phyloP scores from a whole-genome alignment of 2,113 vertebrate genomes.

The Stomatorhinus ivindoensis region DNA sequence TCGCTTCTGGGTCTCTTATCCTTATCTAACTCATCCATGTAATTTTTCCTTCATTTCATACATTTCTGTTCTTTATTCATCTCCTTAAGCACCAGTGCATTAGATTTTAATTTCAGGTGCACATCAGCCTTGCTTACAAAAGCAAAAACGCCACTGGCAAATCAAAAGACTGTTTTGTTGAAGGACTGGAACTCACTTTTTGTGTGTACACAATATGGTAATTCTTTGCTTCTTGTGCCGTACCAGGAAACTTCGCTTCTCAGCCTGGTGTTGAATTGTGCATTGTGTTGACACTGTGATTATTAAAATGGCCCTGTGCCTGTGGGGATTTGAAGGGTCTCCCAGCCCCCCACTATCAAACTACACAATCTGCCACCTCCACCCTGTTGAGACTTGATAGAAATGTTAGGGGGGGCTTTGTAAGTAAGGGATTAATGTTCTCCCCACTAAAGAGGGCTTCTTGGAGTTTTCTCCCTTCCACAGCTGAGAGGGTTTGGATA shows the following conservation, averaged over 20 bases:
- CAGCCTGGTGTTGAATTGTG: not conserved
- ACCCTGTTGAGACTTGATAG: constrained; percentile 5
- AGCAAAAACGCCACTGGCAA: not conserved
- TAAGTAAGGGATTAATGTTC: constrained; percentile 19
- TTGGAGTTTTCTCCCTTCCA: not conserved
- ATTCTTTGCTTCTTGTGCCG: not conserved
- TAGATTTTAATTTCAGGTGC: not conserved
- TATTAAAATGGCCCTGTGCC: not conserved
- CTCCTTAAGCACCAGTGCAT: not conserved
- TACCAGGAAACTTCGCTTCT: not conserved
- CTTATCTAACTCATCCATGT: constrained; percentile 17
- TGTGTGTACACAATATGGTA: not conserved
- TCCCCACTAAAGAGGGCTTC: not conserved
- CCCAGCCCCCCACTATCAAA: not conserved
- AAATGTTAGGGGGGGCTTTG: not conserved
- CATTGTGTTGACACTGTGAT: not conserved
- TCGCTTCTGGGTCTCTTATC: not conserved
- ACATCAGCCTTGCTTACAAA: not conserved
- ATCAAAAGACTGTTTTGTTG: not conserved
- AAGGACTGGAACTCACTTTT: not conserved
- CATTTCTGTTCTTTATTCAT: not conserved
- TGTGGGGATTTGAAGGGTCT: not conserved
- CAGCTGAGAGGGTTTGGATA: constrained; percentile 11
- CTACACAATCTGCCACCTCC: not conserved
- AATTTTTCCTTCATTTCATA: constrained; percentile 11